Percentiles rank a stretch among this genome's conserved stretches.
phyloP scores from a whole-genome alignment of 2,113 vertebrate species.

The Calyptommatus sinebrachiatus region DNA sequence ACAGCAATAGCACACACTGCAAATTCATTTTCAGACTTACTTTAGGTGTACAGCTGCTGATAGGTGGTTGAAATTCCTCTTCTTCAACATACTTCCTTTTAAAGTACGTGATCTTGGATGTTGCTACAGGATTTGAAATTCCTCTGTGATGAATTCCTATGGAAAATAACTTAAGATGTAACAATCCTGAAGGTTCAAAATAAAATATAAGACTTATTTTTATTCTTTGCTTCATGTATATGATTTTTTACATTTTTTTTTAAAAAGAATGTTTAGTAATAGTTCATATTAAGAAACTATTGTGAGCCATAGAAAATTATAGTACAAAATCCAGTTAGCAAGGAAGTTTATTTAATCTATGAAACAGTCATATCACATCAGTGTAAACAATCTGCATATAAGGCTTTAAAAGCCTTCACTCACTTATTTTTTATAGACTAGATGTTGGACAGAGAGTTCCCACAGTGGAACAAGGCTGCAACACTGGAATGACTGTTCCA shows the following conservation, averaged over 20 bases:
- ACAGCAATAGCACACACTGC: constrained; percentile 38
- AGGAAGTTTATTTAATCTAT: constrained; percentile 2
- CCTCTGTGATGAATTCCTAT: constrained; percentile 86
- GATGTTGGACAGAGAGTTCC: too few species aligned
- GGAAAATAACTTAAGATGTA: constrained; percentile 76
- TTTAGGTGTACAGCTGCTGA: constrained; percentile 89
- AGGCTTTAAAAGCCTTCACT: not conserved
- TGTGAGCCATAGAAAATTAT: not conserved
- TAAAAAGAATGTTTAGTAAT: constrained; percentile 37
- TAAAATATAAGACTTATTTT: constrained; percentile 59
- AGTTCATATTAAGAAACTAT: not conserved
- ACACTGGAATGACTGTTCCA: too few species aligned
- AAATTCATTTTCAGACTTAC: constrained; percentile 77
- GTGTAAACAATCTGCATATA: constrained; percentile 6
- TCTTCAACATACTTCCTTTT: constrained; percentile 97
- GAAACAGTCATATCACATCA: constrained; percentile 1
- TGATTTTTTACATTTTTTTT: constrained; percentile 34
- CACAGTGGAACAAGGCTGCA: too few species aligned
- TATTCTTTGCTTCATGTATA: constrained; percentile 47
- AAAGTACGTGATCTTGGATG: constrained; percentile 92
- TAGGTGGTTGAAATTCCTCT: constrained; percentile 84
- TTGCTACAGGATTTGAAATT: constrained; percentile 83
- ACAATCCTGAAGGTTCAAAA: constrained; percentile 73
- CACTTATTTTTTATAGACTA: too few species aligned
- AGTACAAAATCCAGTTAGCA: not conserved